Percentiles rank a stretch among this genome's conserved stretches.
These are phyloP conservation scores for Crioceris asparagi DNA, from an alignment of 2,888 invertebrate genomes.

Conservation along the genomic window DNA sequence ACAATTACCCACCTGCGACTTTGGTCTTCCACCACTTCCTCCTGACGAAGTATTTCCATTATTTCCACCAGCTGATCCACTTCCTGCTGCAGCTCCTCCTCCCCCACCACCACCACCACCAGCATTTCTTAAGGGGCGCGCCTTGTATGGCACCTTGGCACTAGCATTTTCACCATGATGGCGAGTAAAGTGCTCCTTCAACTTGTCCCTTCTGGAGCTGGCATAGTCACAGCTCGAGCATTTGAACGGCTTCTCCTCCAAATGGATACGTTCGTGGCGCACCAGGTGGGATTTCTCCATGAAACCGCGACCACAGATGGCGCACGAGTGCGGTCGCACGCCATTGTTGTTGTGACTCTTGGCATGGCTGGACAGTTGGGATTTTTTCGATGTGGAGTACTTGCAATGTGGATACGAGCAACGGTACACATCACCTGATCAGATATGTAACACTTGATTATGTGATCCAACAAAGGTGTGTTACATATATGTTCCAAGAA, in stretches of 20 bases:
- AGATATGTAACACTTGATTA: neutral
- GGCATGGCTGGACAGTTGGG: conserved; percentile 53
- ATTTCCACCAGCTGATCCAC: too few relatives aligned
- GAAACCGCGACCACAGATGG: conserved; percentile 50
- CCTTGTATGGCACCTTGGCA: conserved; percentile 43
- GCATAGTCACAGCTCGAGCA: conserved; percentile 55
- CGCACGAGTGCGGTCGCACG: conserved; percentile 41
- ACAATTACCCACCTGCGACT: conserved; percentile 35
- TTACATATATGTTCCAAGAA: neutral
- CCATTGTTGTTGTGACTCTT: conserved; percentile 54
- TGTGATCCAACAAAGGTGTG: neutral
- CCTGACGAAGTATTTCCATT: too few relatives aligned
- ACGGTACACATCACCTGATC: conserved; percentile 46
- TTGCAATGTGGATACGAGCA: conserved; percentile 52
- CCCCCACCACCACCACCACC: conserved; percentile 3
- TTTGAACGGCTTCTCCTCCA: conserved; percentile 52
- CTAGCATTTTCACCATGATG: conserved; percentile 43
- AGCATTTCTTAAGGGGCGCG: conserved; percentile 36
- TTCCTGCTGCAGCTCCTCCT: too few relatives aligned
- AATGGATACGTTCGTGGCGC: conserved; percentile 54
- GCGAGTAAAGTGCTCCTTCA: conserved; percentile 47
- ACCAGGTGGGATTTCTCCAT: conserved; percentile 57
- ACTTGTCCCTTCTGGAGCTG: conserved; percentile 52
- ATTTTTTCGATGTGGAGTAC: conserved; percentile 53
- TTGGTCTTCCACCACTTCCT: conserved; percentile 23